Conservation (phyloP, 1,140 invertebrate genomes). For the Dendrolimus kikuchii region DNA sequence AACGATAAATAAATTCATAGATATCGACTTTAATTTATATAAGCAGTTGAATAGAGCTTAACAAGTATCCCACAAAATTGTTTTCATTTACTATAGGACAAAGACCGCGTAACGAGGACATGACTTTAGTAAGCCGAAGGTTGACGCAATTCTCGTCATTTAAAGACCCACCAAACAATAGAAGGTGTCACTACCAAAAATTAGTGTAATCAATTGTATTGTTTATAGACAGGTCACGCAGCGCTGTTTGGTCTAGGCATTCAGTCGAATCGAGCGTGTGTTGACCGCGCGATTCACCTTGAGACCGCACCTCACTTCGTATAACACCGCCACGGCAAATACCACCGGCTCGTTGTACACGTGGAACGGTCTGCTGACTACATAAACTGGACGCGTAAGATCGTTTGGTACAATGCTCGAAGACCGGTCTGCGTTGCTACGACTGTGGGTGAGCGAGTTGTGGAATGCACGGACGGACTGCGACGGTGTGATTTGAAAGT, state of each 20-base stretch:
- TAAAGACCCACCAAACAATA: constrained; percentile 24
- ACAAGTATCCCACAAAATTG: too few relatives aligned
- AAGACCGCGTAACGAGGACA: neutral
- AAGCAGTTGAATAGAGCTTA: too few relatives aligned
- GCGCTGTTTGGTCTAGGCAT: constrained; percentile 63
- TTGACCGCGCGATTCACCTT: constrained; percentile 68
- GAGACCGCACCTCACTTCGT: constrained; percentile 57
- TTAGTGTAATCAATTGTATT: constrained; percentile 19
- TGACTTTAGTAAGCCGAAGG: neutral
- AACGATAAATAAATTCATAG: too few relatives aligned
- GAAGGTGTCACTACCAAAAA: constrained; percentile 21
- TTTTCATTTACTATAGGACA: too few relatives aligned
- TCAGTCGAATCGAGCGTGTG: constrained; percentile 51
- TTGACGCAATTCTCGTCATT: constrained; percentile 16
- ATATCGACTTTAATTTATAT: too few relatives aligned
- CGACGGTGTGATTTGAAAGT: constrained; percentile 63
- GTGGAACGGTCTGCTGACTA: constrained; percentile 27
- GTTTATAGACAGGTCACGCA: constrained; percentile 50
- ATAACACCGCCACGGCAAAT: constrained; percentile 40
- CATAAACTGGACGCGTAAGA: constrained; percentile 40
- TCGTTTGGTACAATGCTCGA: constrained; percentile 60
- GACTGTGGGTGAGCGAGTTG: constrained; percentile 66
- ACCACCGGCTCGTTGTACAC: constrained; percentile 21
- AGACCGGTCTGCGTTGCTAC: constrained; percentile 45
- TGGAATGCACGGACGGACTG: constrained; percentile 64